phyloP scores from a whole-genome alignment of 2,888 invertebrate genomes.

The Acrobasis repandana region DNA sequence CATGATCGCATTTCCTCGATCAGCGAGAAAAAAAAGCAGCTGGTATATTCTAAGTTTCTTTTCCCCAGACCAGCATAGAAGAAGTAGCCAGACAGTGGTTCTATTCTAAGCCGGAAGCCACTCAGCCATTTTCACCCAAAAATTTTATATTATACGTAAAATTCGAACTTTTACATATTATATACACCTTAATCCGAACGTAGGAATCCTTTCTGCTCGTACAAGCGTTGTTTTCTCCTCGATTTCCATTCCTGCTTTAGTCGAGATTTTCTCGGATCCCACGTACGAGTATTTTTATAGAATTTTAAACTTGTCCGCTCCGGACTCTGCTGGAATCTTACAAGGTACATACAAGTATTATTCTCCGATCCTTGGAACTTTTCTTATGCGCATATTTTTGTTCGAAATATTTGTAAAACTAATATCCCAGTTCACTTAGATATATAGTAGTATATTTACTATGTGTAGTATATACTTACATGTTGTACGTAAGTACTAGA shows the following conservation, averaged over 20 bases:
- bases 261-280: constrained; percentile 30
- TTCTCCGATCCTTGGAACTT: not conserved
- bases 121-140: not conserved
- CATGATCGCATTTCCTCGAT: too few species aligned
- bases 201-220: constrained; percentile 43
- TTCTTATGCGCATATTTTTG: constrained; percentile 5
- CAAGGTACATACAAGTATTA: constrained; percentile 6
- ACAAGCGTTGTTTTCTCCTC: constrained; percentile 52
- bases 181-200: constrained; percentile 8
- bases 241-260: constrained; percentile 49
- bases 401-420: not conserved
- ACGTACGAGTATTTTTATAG: constrained; percentile 36
- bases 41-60: too few species aligned
- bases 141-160: not conserved
- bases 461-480: too few species aligned
- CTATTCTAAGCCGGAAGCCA: too few species aligned
- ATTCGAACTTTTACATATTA: not conserved
- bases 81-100: too few species aligned
- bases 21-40: too few species aligned
- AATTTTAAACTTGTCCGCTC: constrained; percentile 28
- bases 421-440: too few species aligned
- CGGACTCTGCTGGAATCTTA: constrained; percentile 5
- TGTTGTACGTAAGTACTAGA: too few species aligned
- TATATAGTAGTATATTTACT: too few species aligned
- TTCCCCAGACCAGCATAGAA: too few species aligned